Percentiles rank a stretch among this genome's conserved stretches.
Conservation (phyloP, 2,797 vertebrate species). For the Argyrosomus regius region DNA sequence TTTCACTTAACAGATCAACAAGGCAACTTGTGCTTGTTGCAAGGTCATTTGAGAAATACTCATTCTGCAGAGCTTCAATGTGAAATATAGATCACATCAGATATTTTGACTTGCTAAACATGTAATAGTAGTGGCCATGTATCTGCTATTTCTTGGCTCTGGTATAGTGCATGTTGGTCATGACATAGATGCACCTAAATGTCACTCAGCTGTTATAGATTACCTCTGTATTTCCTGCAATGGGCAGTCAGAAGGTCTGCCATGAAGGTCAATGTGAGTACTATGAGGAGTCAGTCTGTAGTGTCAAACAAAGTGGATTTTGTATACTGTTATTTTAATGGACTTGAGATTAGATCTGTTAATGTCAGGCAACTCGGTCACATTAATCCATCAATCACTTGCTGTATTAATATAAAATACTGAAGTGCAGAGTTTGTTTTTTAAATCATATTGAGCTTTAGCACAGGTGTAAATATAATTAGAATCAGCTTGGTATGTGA, state of each 20-base stretch:
- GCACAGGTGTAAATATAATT: background rate
- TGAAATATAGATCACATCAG: background rate
- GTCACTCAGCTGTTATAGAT: background rate
- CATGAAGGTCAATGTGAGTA: background rate
- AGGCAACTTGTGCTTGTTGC: background rate
- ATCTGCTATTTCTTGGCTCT: fast-evolving
- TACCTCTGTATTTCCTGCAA: background rate
- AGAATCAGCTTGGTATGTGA: background rate
- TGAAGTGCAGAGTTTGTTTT: background rate
- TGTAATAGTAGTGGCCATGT: background rate
- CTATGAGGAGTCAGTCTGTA: background rate
- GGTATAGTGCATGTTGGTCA: background rate
- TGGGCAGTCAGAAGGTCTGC: background rate
- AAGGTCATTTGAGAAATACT: background rate
- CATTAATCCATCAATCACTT: background rate
- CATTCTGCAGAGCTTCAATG: background rate
- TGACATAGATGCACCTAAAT: background rate
- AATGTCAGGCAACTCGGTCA: no score
- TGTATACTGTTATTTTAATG: background rate
- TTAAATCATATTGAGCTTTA: background rate
- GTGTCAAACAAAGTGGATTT: background rate
- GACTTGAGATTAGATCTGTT: no score
- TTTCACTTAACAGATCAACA: background rate
- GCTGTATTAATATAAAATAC: background rate
- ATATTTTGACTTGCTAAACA: background rate